Percentiles rank a stretch among this genome's conserved stretches.
Conservation (phyloP, 2,113 vertebrate species). For the Piliocolobus tephrosceles region DNA sequence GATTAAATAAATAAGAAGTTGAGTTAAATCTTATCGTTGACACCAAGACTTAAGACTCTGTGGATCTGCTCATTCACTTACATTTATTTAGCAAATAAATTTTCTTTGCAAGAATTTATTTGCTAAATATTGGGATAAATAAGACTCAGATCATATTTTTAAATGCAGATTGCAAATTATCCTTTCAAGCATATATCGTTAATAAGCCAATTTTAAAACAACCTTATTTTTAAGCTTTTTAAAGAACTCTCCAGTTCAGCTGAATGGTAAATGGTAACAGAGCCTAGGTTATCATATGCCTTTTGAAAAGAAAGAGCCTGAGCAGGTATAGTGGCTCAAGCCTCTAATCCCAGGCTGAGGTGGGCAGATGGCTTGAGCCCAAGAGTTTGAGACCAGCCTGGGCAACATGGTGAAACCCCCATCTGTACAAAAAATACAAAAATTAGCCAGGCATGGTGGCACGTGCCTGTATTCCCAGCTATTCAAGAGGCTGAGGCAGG, state of each 20-base stretch:
- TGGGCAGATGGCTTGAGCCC: too few relatives aligned
- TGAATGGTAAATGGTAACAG: background rate
- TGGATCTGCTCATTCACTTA: background rate
- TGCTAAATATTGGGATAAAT: background rate
- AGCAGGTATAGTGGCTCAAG: too few relatives aligned
- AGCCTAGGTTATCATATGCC: background rate
- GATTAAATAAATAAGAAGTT: too few relatives aligned
- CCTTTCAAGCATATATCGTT: background rate
- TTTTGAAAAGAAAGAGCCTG: constrained; percentile 1
- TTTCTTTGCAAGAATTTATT: background rate
- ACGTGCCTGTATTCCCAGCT: too few relatives aligned
- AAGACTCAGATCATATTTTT: background rate
- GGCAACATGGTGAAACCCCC: too few relatives aligned
- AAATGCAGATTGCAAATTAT: background rate
- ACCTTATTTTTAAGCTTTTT: background rate
- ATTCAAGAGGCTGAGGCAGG: too few relatives aligned
- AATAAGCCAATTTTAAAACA: background rate
- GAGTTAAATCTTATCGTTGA: background rate
- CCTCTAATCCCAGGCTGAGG: too few relatives aligned
- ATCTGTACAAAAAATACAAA: too few relatives aligned
- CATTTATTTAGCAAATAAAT: background rate
- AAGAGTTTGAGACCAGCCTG: too few relatives aligned
- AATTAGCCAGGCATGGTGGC: too few relatives aligned
- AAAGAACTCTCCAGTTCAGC: background rate
- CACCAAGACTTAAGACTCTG: background rate